phyloP scores from a whole-genome alignment of 2,797 vertebrate genomes.

The Cossypha polioptera region DNA sequence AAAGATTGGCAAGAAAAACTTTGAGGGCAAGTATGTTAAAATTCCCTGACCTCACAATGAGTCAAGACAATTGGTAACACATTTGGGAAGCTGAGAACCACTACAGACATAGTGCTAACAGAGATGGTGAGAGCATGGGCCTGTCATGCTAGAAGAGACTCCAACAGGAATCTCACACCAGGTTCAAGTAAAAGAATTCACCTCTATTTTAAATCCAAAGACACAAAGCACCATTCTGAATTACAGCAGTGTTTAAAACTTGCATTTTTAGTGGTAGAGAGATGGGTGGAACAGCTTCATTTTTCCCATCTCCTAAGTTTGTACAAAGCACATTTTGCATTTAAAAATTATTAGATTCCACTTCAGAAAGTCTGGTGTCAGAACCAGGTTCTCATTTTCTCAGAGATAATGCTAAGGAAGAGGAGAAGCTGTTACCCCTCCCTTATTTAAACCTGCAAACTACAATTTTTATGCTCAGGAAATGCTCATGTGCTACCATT shows the following conservation, averaged over 20 bases:
- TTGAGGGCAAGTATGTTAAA: neutral
- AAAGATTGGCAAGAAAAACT: neutral
- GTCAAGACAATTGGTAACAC: neutral
- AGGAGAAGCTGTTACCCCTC: neutral
- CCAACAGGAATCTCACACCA: neutral
- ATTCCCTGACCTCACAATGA: neutral
- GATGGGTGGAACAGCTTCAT: neutral
- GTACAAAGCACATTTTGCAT: neutral
- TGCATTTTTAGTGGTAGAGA: neutral
- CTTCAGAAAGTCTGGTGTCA: neutral
- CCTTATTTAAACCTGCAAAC: neutral
- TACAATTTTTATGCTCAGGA: neutral
- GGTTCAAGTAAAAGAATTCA: neutral
- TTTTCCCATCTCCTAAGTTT: too few relatives aligned
- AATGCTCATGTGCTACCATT: fast-evolving
- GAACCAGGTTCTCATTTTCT: neutral
- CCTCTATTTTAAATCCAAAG: neutral
- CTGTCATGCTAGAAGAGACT: neutral
- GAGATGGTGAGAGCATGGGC: too few relatives aligned
- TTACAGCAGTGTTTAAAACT: neutral
- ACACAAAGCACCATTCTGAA: neutral
- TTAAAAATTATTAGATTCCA: neutral
- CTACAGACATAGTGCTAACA: neutral
- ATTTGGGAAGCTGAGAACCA: neutral
- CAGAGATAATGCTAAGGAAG: neutral